phyloP scores from a whole-genome alignment of 2,888 invertebrate species.

The Mythimna loreyi region DNA sequence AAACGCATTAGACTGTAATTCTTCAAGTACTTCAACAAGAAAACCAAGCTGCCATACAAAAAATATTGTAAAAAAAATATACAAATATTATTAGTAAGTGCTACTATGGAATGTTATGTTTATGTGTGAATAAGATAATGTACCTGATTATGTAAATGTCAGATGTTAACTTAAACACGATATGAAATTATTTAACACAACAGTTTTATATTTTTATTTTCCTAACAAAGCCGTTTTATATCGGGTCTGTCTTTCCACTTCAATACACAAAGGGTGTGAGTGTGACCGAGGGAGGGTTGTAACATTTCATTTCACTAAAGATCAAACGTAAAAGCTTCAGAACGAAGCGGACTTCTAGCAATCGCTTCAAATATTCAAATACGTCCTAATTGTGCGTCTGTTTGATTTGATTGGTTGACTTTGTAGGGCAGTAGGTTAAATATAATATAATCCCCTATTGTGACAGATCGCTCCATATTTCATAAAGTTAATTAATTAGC shows the following conservation, averaged over 20 bases:
- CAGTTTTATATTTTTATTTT: conserved; percentile 24
- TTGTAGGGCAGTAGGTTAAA: conserved; percentile 4
- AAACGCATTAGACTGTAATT: neutral
- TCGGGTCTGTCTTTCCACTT: conserved; percentile 23
- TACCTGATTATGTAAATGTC: conserved; percentile 42
- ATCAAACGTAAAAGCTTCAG: conserved; percentile 20
- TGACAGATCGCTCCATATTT: neutral
- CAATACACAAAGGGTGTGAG: conserved; percentile 19
- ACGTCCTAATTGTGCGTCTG: conserved; percentile 19
- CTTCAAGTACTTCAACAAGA: neutral
- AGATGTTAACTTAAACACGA: conserved; percentile 33
- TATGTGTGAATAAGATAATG: conserved; percentile 29
- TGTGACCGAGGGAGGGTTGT: conserved; percentile 1
- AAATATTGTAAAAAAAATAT: conserved; percentile 1
- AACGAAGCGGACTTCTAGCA: conserved; percentile 19
- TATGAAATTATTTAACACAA: conserved; percentile 32
- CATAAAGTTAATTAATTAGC: neutral
- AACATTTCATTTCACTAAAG: conserved; percentile 27
- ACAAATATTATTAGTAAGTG: neutral
- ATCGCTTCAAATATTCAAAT: conserved; percentile 37
- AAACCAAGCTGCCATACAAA: conserved; percentile 1
- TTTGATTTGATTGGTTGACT: conserved; percentile 12
- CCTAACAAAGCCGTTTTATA: conserved; percentile 3
- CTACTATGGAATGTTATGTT: conserved; percentile 12
- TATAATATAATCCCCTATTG: neutral